Evolutionary conservation across 2,113 vertebrate species (phyloP).

Genomic region (Thalassoma bifasciatum): DNA sequence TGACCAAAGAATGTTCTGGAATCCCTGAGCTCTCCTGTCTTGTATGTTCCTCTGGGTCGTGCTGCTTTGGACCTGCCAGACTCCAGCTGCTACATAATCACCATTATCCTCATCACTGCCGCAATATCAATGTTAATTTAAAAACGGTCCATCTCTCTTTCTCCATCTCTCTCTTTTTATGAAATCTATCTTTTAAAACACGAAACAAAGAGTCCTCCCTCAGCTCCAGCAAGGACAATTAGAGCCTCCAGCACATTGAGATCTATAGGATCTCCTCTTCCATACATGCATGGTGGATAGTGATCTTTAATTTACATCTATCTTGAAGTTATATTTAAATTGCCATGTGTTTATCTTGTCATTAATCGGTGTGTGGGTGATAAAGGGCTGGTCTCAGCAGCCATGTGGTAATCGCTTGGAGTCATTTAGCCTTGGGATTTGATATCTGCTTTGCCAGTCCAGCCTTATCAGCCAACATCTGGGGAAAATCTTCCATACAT

Average conservation of each 20-base stretch:
- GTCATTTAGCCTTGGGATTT: slow-evolving; percentile 36
- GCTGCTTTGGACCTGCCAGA: no score
- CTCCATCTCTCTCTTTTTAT: no score
- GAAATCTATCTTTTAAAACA: neutral
- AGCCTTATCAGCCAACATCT: slow-evolving; percentile 36
- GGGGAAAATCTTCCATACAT: slow-evolving; percentile 41
- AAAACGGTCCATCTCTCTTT: no score
- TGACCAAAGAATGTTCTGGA: no score
- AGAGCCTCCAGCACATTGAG: neutral
- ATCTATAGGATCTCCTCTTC: neutral
- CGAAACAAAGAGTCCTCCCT: neutral
- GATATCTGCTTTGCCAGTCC: slow-evolving; percentile 20
- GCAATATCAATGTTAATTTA: no score
- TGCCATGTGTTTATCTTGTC: slow-evolving; percentile 33
- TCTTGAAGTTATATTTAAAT: slow-evolving; percentile 17
- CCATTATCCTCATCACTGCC: no score
- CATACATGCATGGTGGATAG: neutral
- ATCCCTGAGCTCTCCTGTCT: no score
- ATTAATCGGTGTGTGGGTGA: slow-evolving; percentile 32
- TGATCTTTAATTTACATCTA: slow-evolving; percentile 12
- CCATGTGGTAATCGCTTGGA: slow-evolving; percentile 27
- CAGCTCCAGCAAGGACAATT: neutral
- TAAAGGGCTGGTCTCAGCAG: slow-evolving; percentile 11
- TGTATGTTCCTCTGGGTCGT: no score
- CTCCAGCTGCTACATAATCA: no score